Evolutionary conservation across 2,113 vertebrate genomes (phyloP), one percentile per base, ranked within the genome.

Genomic region (Morone chrysops): DNA sequence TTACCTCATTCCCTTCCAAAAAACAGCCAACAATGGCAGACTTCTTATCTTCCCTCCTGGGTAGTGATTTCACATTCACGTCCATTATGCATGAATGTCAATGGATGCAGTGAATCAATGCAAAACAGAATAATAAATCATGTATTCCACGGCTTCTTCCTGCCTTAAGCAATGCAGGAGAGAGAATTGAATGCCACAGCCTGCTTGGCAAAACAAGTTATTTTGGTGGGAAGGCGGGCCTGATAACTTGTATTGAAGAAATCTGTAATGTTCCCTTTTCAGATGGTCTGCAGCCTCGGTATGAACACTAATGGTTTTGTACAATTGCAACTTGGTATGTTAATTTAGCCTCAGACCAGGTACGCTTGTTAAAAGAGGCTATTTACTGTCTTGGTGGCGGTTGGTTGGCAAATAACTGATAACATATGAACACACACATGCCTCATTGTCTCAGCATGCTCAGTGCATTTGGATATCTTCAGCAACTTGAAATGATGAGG

Each of bases 11-110:
- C 60, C 47, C 66, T 48, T 14, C 77, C 17, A 48, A 80, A 70
- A 67, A 40, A 67, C 36, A 75, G 31, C 31, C 57, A 77, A 87
- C 78, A 91, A 86, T 75, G 51, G 54, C 67, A 71, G 79, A 75
- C 62, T 68, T 67, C 70, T 73, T 47, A 3, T 81, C 70, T 53
- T 69, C 71, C 61, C 82, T 75, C 82, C 47, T 22, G 78, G 81
- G 80, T 61, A 38, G 62, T 53, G 75, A 85, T 90, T 92, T 91
- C 84, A 88, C 79, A 91, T 91, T 80, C 83, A 71, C 48, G 72
- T 77, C 89, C 74, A 89, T 94, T 92, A 92, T 92, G 80, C 86
- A 88, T 93, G 89, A 93, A 93, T 94, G 90, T 92, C 88, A 94
- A 89, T 90, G 84, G 80, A 92, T 87, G 87, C 88, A 86, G 76